phyloP scores from a whole-genome alignment of 2,113 vertebrate genomes.

The Ginglymostoma cirratum region DNA sequence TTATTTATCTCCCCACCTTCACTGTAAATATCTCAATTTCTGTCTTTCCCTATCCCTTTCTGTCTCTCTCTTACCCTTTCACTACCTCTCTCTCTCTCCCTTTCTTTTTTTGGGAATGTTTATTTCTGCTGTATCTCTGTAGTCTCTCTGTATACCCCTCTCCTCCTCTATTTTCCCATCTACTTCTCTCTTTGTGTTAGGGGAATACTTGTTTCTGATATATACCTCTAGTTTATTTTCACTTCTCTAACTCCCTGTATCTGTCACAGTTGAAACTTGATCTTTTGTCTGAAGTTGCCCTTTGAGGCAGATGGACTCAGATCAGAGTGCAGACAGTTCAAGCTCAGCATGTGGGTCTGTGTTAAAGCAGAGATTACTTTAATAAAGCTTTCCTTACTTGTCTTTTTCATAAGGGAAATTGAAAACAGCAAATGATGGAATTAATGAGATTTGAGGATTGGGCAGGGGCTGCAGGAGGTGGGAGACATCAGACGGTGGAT shows the following conservation, averaged over 20 bases:
- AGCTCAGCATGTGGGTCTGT: background rate
- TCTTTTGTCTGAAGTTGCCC: background rate
- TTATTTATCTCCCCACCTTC: background rate
- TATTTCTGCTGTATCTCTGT: background rate
- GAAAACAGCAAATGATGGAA: background rate
- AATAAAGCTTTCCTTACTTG: background rate
- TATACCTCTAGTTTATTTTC: background rate
- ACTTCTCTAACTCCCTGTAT: background rate
- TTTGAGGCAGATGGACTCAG: background rate
- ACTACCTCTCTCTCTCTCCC: background rate
- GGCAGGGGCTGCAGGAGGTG: background rate
- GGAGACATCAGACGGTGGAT: background rate
- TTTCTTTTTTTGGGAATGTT: background rate
- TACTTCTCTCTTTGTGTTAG: background rate
- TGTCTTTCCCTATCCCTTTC: too few relatives aligned
- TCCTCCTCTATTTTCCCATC: background rate
- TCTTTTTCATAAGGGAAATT: background rate
- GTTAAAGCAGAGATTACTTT: background rate
- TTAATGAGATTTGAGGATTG: background rate
- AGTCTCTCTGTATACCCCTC: background rate
- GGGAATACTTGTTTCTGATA: background rate
- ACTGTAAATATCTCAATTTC: too few relatives aligned
- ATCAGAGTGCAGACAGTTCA: background rate
- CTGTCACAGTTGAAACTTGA: background rate
- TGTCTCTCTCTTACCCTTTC: background rate